Evolutionary conservation across 2,797 vertebrate genomes (phyloP).

Genomic region (Hypotaenidia okinawae): DNA sequence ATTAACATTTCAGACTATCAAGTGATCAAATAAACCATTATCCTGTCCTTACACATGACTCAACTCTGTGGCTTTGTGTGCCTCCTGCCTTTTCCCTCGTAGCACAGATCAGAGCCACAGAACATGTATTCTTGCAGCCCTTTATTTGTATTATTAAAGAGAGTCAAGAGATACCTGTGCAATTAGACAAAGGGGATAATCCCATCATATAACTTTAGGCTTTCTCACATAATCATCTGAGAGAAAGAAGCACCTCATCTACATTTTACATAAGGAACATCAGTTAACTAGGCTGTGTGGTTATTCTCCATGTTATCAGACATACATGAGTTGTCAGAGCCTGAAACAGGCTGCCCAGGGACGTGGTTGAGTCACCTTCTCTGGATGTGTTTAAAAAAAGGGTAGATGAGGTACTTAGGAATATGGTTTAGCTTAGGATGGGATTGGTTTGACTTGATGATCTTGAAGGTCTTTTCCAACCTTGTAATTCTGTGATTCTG

Average conservation of each 20-base stretch:
- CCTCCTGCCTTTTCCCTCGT: rapidly evolving
- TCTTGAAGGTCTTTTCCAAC: too few species aligned
- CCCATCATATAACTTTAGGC: not conserved
- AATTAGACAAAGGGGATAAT: not conserved
- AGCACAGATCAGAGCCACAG: not conserved
- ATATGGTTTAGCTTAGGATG: too few species aligned
- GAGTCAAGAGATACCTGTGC: not conserved
- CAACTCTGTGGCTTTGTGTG: not conserved
- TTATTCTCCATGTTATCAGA: not conserved
- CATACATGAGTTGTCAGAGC: not conserved
- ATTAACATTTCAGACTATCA: not conserved
- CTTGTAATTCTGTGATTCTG: too few species aligned
- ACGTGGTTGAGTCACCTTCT: too few species aligned
- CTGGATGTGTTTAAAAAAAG: too few species aligned
- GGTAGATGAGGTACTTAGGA: too few species aligned
- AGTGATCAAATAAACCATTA: not conserved
- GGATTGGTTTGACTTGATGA: too few species aligned
- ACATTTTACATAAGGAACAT: not conserved
- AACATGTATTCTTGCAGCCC: not conserved
- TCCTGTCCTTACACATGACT: not conserved
- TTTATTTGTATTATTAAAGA: not conserved
- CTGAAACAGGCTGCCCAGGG: too few species aligned
- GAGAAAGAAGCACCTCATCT: not conserved
- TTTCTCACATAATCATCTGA: not conserved
- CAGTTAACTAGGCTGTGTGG: not conserved